Percentiles rank a stretch among this genome's conserved stretches.
Evolutionary conservation across 2,888 invertebrate species (phyloP).

Genomic region (Eupeodes latifasciatus): DNA sequence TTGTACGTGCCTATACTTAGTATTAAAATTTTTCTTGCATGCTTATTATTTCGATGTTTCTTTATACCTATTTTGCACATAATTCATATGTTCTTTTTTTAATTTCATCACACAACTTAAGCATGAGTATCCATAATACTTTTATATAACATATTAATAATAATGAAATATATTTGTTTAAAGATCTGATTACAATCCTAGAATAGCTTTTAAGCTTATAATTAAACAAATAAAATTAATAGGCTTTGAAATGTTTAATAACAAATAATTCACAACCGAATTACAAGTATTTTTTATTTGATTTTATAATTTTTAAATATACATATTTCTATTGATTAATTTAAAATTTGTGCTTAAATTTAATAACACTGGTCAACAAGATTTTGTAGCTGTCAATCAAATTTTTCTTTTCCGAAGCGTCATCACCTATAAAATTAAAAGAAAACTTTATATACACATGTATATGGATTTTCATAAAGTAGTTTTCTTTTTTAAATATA

Average conservation of each 20-base stretch:
- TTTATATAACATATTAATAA: background rate
- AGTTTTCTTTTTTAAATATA: too few relatives aligned
- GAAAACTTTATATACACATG: too few relatives aligned
- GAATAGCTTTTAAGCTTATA: conserved; percentile 17
- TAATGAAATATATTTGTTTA: conserved; percentile 35
- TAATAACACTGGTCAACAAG: too few relatives aligned
- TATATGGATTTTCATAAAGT: too few relatives aligned
- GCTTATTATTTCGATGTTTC: conserved; percentile 51
- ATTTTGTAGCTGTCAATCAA: too few relatives aligned
- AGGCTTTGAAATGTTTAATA: background rate
- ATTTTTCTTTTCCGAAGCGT: too few relatives aligned
- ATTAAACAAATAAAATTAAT: background rate
- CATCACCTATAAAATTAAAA: too few relatives aligned
- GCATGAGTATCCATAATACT: conserved; percentile 46
- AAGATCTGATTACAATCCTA: conserved; percentile 73
- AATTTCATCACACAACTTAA: conserved; percentile 44
- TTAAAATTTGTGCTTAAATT: background rate
- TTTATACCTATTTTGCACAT: conserved; percentile 48
- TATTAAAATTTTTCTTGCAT: conserved; percentile 54
- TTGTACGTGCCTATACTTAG: background rate
- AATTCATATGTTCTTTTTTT: conserved; percentile 14
- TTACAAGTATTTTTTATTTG: conserved; percentile 61
- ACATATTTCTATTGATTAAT: background rate
- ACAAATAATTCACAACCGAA: background rate
- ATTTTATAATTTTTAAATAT: conserved; percentile 15